Conservation (phyloP, 2,888 invertebrate genomes). For the Troglohyphantes excavatus region DNA sequence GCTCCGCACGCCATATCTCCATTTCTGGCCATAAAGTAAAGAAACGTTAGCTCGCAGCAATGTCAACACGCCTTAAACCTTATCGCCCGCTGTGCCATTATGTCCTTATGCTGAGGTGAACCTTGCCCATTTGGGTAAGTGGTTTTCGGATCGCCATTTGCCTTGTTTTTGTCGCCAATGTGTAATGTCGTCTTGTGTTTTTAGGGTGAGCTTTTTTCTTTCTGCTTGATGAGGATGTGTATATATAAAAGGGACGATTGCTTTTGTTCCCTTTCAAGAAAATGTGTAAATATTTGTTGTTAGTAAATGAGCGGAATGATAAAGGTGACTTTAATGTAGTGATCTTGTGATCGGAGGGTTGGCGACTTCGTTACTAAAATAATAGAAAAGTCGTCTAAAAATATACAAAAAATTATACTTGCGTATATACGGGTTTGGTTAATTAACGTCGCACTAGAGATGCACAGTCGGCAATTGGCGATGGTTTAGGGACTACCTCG, state of each 20-base stretch:
- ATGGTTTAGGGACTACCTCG: no score
- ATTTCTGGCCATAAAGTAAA: constrained; percentile 60
- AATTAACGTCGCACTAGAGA: no score
- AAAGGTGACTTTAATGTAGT: background rate
- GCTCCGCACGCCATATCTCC: constrained; percentile 58
- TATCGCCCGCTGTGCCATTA: constrained; percentile 56
- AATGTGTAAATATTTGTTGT: background rate
- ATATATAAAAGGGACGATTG: constrained; percentile 61
- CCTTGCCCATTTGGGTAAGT: constrained; percentile 70
- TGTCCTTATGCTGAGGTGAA: constrained; percentile 22
- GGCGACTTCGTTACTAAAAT: no score
- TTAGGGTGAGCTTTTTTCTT: background rate
- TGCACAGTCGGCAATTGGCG: no score
- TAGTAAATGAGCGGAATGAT: background rate
- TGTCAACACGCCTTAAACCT: constrained; percentile 66
- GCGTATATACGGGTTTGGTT: no score
- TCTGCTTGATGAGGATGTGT: background rate
- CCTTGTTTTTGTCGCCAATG: constrained; percentile 15
- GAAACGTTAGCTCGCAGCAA: constrained; percentile 29
- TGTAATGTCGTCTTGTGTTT: constrained; percentile 32
- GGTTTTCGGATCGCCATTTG: constrained; percentile 25
- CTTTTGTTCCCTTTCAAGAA: background rate
- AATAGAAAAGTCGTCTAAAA: no score
- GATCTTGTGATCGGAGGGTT: no score
- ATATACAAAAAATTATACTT: no score